A percentile compares a stretch with the other conserved stretches of the same genome.
Evolutionary conservation across 2,888 invertebrate species (phyloP).

Genomic region (Branchinecta sandiegonensis): DNA sequence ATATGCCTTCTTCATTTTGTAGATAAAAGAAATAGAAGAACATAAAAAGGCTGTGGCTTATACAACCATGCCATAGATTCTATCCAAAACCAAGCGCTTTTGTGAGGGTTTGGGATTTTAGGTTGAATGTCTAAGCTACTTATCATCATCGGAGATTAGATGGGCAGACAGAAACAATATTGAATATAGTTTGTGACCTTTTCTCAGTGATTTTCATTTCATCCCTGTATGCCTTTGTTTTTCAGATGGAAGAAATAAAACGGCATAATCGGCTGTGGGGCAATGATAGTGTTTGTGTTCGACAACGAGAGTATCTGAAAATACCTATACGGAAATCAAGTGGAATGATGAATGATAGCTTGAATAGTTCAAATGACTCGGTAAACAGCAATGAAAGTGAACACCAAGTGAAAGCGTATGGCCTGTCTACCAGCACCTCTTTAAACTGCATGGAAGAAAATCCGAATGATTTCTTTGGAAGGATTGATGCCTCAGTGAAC

Average conservation of each 20-base stretch:
- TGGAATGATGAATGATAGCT: neutral
- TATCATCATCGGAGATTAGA: no score
- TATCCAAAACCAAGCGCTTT: no score
- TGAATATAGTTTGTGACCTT: neutral
- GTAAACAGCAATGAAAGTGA: neutral
- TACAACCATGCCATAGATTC: no score
- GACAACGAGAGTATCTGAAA: neutral
- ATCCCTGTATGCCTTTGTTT: neutral
- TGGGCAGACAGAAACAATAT: neutral
- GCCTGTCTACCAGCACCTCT: neutral
- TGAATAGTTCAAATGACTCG: neutral
- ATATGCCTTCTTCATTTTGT: no score
- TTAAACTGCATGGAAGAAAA: neutral
- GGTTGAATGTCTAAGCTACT: no score
- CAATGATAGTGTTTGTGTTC: neutral
- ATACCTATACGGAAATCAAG: slow-evolving; percentile 4
- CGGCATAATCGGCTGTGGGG: neutral
- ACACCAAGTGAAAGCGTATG: neutral
- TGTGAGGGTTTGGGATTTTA: no score
- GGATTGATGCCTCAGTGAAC: neutral
- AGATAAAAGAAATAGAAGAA: no score
- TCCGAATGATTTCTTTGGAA: neutral
- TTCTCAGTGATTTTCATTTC: neutral
- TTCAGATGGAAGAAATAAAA: slow-evolving; percentile 16
- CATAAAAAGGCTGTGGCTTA: no score